These are phyloP conservation scores for Drosophila ambigua DNA, from an alignment of 1,140 invertebrate genomes.

Conservation along the genomic window DNA sequence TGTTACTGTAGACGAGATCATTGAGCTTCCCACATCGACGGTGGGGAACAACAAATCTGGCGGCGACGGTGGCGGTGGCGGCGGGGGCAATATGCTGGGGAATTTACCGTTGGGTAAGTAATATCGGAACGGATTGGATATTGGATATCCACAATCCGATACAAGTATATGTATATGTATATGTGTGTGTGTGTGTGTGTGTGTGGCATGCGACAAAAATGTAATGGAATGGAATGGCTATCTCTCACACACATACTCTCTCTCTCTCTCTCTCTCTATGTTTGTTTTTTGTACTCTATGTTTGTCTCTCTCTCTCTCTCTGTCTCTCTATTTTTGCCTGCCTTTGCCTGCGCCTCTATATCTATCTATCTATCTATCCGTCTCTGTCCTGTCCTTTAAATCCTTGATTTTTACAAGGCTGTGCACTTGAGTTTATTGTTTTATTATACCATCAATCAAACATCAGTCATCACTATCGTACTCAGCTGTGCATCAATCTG, in stretches of 20 bases:
- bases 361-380: constrained; percentile 33
- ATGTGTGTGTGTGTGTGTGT: constrained; percentile 3
- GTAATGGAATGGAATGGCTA: constrained; percentile 52
- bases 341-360: constrained; percentile 3
- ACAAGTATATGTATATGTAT: too few species aligned
- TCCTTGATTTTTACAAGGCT: constrained; percentile 41
- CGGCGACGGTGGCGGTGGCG: constrained; percentile 37
- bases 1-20: constrained; percentile 81
- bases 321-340: constrained; percentile 18
- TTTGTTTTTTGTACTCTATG: constrained; percentile 30
- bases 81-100: constrained; percentile 76
- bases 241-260: constrained; percentile 32
- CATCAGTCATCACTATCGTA: constrained; percentile 14
- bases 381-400: constrained; percentile 46
- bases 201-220: constrained; percentile 50
- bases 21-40: constrained; percentile 75
- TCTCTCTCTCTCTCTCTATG: constrained; percentile 24
- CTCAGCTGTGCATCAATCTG: too few species aligned
- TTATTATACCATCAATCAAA: constrained; percentile 14
- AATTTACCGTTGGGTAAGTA: constrained; percentile 83
- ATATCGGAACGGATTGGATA: constrained; percentile 22
- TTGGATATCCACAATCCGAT: constrained; percentile 3
- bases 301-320: constrained; percentile 27
- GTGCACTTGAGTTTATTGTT: constrained; percentile 55
- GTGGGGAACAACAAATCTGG: constrained; percentile 39